Conservation (phyloP, 2,888 invertebrate species). For the Resseliella maxima region DNA sequence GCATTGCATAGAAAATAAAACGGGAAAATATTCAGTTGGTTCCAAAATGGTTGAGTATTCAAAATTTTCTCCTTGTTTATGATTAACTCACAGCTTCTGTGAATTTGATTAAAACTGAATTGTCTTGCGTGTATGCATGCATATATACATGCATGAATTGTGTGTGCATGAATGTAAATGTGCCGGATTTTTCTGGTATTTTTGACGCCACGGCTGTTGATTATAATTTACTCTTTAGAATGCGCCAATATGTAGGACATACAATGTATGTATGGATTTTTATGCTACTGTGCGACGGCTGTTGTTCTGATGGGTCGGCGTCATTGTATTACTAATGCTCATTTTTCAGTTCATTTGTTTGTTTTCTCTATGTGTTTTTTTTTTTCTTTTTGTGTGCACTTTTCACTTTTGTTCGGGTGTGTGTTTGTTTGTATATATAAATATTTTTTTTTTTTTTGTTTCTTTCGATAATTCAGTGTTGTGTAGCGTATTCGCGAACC, state of each 20-base stretch:
- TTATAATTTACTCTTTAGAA: not conserved
- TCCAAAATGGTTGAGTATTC: no score
- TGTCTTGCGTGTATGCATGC: not conserved
- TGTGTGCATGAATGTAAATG: no score
- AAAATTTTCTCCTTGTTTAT: not conserved
- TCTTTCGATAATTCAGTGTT: not conserved
- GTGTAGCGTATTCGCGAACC: not conserved
- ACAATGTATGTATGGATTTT: not conserved
- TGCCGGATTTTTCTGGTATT: not conserved
- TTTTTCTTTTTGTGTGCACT: not conserved
- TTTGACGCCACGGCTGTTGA: slow-evolving; percentile 22
- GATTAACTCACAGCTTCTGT: slow-evolving; percentile 1
- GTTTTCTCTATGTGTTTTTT: not conserved
- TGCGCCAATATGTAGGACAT: slow-evolving; percentile 25
- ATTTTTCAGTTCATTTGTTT: not conserved
- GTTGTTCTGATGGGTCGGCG: slow-evolving; percentile 11
- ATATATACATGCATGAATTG: no score
- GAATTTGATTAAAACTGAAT: not conserved
- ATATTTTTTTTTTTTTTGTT: not conserved
- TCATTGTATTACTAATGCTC: slow-evolving; percentile 31
- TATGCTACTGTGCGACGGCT: slow-evolving; percentile 11
- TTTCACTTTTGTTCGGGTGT: no score
- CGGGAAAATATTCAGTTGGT: no score
- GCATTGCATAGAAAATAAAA: no score
- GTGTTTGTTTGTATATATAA: no score